Conservation (phyloP, 2,797 vertebrate species). For the Rhinatrema bivittatum region DNA sequence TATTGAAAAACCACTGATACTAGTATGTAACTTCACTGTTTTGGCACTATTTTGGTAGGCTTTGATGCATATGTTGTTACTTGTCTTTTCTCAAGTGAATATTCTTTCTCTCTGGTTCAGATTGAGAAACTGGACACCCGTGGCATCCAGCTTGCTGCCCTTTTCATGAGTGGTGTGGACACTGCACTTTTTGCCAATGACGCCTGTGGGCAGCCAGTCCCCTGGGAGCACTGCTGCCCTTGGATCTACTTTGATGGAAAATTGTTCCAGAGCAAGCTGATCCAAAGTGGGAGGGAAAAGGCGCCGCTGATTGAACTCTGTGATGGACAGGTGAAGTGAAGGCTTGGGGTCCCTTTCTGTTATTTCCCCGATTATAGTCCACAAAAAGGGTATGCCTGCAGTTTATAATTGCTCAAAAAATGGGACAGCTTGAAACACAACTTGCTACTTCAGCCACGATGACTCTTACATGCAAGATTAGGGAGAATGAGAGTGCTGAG, state of each 20-base stretch:
- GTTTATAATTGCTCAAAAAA: no score
- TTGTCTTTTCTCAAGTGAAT: no score
- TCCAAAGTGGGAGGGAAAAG: constrained; percentile 70
- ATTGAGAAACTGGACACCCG: constrained; percentile 86
- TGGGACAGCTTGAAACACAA: no score
- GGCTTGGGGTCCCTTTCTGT: background rate
- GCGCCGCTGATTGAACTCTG: constrained; percentile 81
- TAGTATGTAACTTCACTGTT: no score
- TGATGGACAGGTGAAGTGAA: constrained; percentile 74
- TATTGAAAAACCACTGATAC: no score
- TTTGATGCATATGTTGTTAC: no score
- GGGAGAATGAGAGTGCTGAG: no score
- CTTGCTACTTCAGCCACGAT: no score
- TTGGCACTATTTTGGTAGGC: no score
- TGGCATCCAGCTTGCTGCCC: constrained; percentile 80
- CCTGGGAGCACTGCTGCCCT: constrained; percentile 88
- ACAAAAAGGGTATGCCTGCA: no score
- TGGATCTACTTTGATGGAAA: constrained; percentile 92
- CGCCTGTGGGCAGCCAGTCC: constrained; percentile 85
- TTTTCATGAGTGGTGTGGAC: constrained; percentile 87
- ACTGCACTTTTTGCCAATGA: constrained; percentile 86
- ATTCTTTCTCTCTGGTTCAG: constrained; percentile 39
- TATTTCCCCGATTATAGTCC: no score
- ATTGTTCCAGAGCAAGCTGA: constrained; percentile 85
- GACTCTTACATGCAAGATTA: background rate